Evolutionary conservation across 2,113 vertebrate genomes (phyloP).

Genomic region (Bostrychus sinensis): DNA sequence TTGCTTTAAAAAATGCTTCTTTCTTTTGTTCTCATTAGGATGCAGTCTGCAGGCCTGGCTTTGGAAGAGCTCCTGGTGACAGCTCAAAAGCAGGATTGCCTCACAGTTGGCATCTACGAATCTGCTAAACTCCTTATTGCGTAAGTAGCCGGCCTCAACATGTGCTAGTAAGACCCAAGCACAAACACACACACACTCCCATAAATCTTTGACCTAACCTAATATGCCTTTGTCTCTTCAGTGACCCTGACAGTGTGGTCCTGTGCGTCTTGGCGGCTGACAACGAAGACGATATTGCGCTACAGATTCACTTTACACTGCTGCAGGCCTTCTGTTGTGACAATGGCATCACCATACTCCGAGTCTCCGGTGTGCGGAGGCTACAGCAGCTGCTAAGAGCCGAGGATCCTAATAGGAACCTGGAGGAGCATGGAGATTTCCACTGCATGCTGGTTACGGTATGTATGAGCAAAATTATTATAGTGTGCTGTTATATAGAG

Average conservation of each 20-base stretch:
- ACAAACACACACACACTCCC: neutral
- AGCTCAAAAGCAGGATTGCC: constrained; percentile 68
- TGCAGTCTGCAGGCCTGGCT: constrained; percentile 62
- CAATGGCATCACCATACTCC: constrained; percentile 91
- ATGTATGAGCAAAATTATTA: constrained; percentile 49
- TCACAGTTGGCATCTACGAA: constrained; percentile 74
- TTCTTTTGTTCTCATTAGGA: constrained; percentile 37
- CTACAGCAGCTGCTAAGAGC: constrained; percentile 82
- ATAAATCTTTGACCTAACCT: neutral
- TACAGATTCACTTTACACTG: constrained; percentile 96
- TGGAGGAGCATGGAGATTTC: constrained; percentile 85
- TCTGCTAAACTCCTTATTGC: constrained; percentile 69
- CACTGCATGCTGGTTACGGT: constrained; percentile 95
- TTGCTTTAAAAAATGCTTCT: neutral
- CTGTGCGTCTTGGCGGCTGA: constrained; percentile 89
- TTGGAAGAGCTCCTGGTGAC: constrained; percentile 72
- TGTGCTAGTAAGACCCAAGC: neutral
- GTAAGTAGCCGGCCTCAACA: constrained; percentile 48
- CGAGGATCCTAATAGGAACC: constrained; percentile 62
- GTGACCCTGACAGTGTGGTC: constrained; percentile 92
- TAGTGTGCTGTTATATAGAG: neutral
- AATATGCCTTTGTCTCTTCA: constrained; percentile 48
- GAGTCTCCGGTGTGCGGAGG: constrained; percentile 86
- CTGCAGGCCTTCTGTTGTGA: constrained; percentile 93
- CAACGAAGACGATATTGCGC: constrained; percentile 84